These are phyloP conservation scores for Thaumetopoea pityocampa DNA, from an alignment of 1,140 invertebrate species.

Conservation along the genomic window DNA sequence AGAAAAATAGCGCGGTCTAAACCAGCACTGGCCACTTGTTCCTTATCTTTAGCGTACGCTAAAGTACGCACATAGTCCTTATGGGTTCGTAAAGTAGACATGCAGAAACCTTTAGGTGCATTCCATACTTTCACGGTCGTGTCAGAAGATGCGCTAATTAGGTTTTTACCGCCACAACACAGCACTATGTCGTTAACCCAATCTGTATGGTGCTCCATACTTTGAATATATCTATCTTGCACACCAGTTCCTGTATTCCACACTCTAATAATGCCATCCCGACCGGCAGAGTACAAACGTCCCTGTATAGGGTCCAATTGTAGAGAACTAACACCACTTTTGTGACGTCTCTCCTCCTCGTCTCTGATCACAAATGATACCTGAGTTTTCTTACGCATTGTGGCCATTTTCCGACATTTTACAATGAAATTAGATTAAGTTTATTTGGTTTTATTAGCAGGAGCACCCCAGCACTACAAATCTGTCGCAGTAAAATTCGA, in stretches of 20 bases:
- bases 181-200: constrained; percentile 99
- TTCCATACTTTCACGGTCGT: constrained; percentile 99
- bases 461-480: constrained; percentile 2
- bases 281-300: constrained; percentile 96
- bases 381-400: constrained; percentile 79
- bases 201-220: constrained; percentile 98
- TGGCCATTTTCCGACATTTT: constrained; percentile 73
- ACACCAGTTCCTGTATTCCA: constrained; percentile 85
- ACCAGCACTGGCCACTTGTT: constrained; percentile 96
- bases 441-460: constrained; percentile 9
- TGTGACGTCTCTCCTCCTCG: constrained; percentile 94
- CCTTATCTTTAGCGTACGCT: constrained; percentile 98
- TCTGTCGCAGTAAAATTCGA: constrained; percentile 24
- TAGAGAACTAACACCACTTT: constrained; percentile 96
- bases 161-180: constrained; percentile 96
- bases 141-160: constrained; percentile 99
- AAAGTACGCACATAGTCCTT: constrained; percentile 99
- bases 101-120: constrained; percentile 99
- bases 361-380: constrained; percentile 99
- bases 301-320: constrained; percentile 93
- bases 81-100: constrained; percentile 97
- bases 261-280: constrained; percentile 98
- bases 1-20: constrained; percentile 97
- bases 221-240: constrained; percentile 92
- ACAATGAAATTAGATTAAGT: constrained; percentile 33